These are phyloP conservation scores for Vanacampus margaritifer DNA, from an alignment of 2,113 vertebrate species.

Conservation along the genomic window DNA sequence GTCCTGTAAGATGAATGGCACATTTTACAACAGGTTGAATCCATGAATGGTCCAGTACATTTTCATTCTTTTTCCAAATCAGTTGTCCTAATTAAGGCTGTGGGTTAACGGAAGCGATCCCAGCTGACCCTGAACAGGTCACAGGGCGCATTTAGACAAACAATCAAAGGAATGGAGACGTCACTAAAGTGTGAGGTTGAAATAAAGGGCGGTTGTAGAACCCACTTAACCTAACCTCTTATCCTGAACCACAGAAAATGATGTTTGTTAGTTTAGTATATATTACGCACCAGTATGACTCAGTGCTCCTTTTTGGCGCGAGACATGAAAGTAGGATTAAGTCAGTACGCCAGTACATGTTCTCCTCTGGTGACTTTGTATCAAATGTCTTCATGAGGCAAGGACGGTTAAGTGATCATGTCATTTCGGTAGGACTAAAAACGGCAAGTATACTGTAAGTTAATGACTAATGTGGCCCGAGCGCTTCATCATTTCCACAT, in stretches of 20 bases:
- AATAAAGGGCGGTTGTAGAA: not conserved
- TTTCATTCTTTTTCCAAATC: too few relatives aligned
- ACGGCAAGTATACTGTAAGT: conserved; percentile 11
- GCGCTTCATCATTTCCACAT: conserved; percentile 50
- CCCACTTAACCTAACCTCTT: not conserved
- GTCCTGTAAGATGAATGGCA: too few relatives aligned
- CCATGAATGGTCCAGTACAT: too few relatives aligned
- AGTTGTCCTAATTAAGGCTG: too few relatives aligned
- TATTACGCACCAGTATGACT: not conserved
- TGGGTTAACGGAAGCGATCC: too few relatives aligned
- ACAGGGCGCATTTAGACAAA: not conserved
- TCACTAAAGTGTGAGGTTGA: not conserved
- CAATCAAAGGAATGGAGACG: not conserved
- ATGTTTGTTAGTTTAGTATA: not conserved
- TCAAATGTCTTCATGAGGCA: conserved; percentile 38
- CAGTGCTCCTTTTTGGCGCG: not conserved
- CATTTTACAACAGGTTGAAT: too few relatives aligned
- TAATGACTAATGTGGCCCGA: conserved; percentile 8
- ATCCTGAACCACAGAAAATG: not conserved
- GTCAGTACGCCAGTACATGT: conserved; percentile 24
- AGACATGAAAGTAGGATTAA: not conserved
- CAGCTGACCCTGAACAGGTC: too few relatives aligned
- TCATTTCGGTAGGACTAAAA: not conserved
- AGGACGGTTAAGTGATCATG: conserved; percentile 19
- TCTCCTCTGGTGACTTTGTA: conserved; percentile 35